Conservation (phyloP, 2,113 vertebrate genomes). For the Stercorarius parasiticus region DNA sequence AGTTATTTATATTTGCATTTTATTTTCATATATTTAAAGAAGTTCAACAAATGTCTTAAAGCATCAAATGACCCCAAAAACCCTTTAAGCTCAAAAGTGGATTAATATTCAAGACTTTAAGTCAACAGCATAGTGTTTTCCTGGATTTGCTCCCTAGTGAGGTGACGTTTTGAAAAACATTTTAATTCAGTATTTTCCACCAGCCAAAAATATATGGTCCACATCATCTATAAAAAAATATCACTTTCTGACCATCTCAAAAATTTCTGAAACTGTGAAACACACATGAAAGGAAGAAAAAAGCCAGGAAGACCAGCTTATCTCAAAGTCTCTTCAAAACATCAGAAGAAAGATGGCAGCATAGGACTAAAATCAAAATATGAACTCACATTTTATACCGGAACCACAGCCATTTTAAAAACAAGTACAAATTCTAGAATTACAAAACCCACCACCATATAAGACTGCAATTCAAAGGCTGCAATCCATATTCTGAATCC, state of each 20-base stretch:
- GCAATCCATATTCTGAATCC: not conserved
- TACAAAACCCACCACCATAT: not conserved
- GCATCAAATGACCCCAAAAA: not conserved
- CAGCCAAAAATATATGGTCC: not conserved
- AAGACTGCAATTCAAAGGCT: not conserved
- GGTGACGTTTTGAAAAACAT: not conserved
- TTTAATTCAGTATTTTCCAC: not conserved
- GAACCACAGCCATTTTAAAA: not conserved
- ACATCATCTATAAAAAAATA: not conserved
- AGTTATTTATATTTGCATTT: not conserved
- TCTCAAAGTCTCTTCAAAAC: not conserved
- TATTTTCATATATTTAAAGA: constrained; percentile 19
- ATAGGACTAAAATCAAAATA: not conserved
- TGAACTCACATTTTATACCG: not conserved
- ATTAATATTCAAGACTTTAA: not conserved
- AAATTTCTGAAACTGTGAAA: not conserved
- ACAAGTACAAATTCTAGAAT: not conserved
- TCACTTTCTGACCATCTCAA: not conserved
- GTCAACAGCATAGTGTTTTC: not conserved
- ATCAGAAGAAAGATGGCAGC: not conserved
- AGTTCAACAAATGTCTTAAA: not conserved
- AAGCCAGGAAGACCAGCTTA: not conserved
- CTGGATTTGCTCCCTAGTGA: not conserved
- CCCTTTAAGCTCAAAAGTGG: not conserved
- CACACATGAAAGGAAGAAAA: not conserved